Evolutionary conservation across 2,113 vertebrate species (phyloP).

Genomic region (Passer domesticus): DNA sequence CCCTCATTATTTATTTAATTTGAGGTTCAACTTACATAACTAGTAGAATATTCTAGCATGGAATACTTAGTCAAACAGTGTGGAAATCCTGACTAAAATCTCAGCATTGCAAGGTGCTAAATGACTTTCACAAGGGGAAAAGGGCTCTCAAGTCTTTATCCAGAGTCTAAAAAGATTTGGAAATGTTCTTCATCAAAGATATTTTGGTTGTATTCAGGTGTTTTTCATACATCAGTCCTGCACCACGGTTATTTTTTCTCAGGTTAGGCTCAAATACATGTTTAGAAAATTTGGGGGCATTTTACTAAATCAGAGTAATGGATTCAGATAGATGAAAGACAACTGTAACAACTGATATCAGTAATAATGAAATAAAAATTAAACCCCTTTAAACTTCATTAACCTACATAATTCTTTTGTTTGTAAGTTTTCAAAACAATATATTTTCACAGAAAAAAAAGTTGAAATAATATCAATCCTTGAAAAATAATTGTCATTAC

Average conservation of each 20-base stretch:
- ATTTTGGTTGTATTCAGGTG: neutral
- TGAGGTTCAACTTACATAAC: neutral
- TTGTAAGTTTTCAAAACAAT: neutral
- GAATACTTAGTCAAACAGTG: neutral
- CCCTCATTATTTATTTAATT: conserved; percentile 1
- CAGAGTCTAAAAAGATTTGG: neutral
- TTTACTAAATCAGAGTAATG: neutral
- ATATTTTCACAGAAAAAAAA: neutral
- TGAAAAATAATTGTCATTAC: neutral
- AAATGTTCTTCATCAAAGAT: neutral
- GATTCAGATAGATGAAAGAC: neutral
- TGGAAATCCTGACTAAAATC: neutral
- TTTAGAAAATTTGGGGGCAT: neutral
- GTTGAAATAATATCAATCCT: neutral
- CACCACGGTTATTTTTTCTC: fast-evolving
- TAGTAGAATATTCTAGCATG: neutral
- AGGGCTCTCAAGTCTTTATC: neutral
- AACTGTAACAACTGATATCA: neutral
- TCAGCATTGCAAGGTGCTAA: neutral
- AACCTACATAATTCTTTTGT: neutral
- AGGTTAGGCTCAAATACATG: neutral
- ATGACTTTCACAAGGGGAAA: neutral
- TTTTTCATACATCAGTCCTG: neutral
- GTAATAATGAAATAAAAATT: neutral
- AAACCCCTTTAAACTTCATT: neutral